Evolutionary conservation across 2,888 invertebrate genomes (phyloP), one percentile per base, ranked within the genome.

Genomic region (Adineta ricciae): DNA sequence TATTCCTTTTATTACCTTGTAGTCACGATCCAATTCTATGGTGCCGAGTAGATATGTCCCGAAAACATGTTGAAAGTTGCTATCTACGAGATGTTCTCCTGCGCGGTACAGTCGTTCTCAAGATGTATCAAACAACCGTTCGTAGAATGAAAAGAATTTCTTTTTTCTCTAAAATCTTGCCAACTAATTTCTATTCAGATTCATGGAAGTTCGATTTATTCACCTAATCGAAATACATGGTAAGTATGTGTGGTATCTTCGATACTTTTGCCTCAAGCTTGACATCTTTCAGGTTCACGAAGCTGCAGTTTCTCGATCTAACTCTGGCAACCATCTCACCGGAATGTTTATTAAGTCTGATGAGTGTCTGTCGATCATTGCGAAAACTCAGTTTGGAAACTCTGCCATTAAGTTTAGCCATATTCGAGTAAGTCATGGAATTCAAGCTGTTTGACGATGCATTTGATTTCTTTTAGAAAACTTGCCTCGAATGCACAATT

Each of bases 351-450:
- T 88, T 88, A 82, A 88, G 90, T 78, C 87, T 93, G 24, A 91
- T 96, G 52, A 90, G 91, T 2, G 92, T 93, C 9, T 96, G 95
- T 90, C 92, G 92, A 9, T 91, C 92, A 21, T 91, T 96, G 50
- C 93, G 93, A 88, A 96, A 96, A 89, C 91, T 96, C 5, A 96
- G 96, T 88, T 90, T 96, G 84, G 97, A 97, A 90, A 93, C 94
- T 88, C 93, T 94, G 32, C 90, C 90, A 16, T 86, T 96, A 0
- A 93, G 93, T 87, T 92, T 93, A 86, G 90, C 90, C 0, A 93
- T 94, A 36, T 93, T 95, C 88, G 88, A 87, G 89, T 90, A 87
- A 87, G 87, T 87, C 19, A 46, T 64, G n/a, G 2, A 64, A 27
- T 9, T 49, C n/a, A n/a, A 7, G 46, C 5, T 46, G 11, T 46